Base-by-base conservation (phyloP, 2,797 vertebrate genomes). In the Pseudochirops corinnae region DNA sequence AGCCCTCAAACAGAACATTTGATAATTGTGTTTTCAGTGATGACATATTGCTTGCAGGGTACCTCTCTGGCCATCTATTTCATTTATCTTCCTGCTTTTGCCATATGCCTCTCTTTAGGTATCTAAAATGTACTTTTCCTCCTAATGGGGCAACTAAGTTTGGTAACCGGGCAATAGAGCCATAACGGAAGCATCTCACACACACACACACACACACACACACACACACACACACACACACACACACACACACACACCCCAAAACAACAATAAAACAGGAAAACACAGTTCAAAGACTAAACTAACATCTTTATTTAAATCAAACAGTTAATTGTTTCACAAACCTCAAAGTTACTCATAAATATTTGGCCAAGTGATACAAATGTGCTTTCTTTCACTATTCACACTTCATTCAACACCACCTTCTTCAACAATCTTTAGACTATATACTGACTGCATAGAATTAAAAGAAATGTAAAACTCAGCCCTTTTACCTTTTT, bases 1-100 rank as follows among this genome's bases (percentile, higher is more conserved):
- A 90, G 13, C 50, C 55, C 50, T 62, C 9, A 62, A 6, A 67
- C 14, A 67, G 33, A 67, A 67, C 39, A 56, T 94, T 93, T 24
- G 58, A 24, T 55, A 55, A 13, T 87, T 46, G 31, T 67, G 56
- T 53, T 94, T 95, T 93, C 31, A 95, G 39, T 55, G n/a, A 50
- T 91, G 10, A 12, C 52, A 14, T 3, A 39, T 46, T 55, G 26
- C 6, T 82, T 67, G 10, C 55, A 74, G 95, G 94, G 87, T 55
- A 16, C 0, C 16, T 92, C 10, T n/a, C 67, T 24, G 26, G 57
- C 90, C 90, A 57, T 93, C 52, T 52, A 11, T 57, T 93, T 94
- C 53, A 55, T 55, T 10, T 90, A 55, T 9, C 28, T 50, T 29
- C 33, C 14, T 46, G 56, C 21, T 82, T 95, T 92, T 87, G 0